These are phyloP conservation scores for Macrobrachium nipponense DNA, from an alignment of 1,140 invertebrate species.

Conservation along the genomic window DNA sequence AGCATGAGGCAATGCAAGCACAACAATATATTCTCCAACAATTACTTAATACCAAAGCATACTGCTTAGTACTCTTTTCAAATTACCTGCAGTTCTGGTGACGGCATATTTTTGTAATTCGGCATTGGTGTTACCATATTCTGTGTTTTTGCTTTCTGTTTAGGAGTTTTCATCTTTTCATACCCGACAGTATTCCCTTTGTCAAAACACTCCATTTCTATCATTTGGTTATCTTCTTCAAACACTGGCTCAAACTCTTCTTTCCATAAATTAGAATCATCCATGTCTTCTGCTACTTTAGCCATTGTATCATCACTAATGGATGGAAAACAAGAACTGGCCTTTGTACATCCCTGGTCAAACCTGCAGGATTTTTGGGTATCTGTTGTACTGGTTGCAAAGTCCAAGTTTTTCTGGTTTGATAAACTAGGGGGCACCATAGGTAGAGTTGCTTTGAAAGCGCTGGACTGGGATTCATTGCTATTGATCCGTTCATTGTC, in stretches of 20 bases:
- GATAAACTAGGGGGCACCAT: too few species aligned
- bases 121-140: conserved; percentile 66
- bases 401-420: too few species aligned
- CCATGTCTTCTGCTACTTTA: conserved; percentile 30
- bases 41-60: too few species aligned
- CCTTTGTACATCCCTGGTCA: background rate
- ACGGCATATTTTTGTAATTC: conserved; percentile 68
- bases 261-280: background rate
- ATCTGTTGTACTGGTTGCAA: too few species aligned
- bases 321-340: background rate
- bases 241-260: background rate
- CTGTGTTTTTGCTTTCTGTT: background rate
- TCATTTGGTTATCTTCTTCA: background rate
- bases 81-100: conserved; percentile 69
- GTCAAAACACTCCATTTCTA: background rate
- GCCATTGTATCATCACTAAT: conserved; percentile 28
- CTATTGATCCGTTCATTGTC: background rate
- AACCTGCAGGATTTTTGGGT: too few species aligned
- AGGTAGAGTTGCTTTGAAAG: background rate
- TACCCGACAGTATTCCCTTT: background rate
- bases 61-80: background rate
- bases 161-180: conserved; percentile 14
- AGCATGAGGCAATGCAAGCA: too few species aligned
- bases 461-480: background rate
- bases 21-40: too few species aligned